Percentiles rank a stretch among this genome's conserved stretches.
Evolutionary conservation across 2,113 vertebrate genomes (phyloP).

Genomic region (Numenius arquata): DNA sequence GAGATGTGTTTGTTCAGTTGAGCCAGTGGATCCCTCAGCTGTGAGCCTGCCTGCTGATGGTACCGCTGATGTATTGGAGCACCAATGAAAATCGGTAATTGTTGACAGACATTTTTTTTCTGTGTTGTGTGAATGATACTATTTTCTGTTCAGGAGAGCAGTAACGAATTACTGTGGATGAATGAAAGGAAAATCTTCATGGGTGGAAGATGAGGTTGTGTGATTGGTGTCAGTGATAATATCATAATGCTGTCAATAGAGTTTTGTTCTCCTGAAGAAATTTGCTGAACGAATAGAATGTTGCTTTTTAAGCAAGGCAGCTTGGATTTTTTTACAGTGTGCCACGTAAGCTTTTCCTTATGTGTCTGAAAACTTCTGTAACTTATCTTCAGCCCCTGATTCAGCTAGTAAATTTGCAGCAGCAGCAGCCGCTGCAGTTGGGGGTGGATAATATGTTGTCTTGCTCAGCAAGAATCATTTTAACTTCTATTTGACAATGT

Average conservation of each 20-base stretch:
- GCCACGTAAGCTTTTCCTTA: not conserved
- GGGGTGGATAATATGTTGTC: not conserved
- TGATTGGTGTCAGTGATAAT: too few relatives aligned
- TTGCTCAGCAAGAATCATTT: not conserved
- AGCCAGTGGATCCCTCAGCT: not conserved
- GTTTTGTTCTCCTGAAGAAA: not conserved
- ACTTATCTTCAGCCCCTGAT: not conserved
- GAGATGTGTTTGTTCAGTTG: not conserved
- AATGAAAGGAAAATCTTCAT: accelerated
- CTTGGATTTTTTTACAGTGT: not conserved
- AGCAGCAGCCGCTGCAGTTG: not conserved
- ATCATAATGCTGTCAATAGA: accelerated
- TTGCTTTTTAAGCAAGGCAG: not conserved
- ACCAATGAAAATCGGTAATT: not conserved
- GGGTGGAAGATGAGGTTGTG: not conserved
- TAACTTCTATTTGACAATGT: not conserved
- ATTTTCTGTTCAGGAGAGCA: not conserved
- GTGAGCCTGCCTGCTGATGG: not conserved
- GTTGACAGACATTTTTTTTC: not conserved
- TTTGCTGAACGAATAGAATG: not conserved
- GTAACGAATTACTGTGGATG: too few relatives aligned
- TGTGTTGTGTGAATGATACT: not conserved
- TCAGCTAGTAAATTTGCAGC: not conserved
- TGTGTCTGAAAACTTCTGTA: not conserved
- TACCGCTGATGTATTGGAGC: not conserved